These are phyloP conservation scores for Scophthalmus maximus DNA, from an alignment of 2,113 vertebrate species.

Conservation along the genomic window DNA sequence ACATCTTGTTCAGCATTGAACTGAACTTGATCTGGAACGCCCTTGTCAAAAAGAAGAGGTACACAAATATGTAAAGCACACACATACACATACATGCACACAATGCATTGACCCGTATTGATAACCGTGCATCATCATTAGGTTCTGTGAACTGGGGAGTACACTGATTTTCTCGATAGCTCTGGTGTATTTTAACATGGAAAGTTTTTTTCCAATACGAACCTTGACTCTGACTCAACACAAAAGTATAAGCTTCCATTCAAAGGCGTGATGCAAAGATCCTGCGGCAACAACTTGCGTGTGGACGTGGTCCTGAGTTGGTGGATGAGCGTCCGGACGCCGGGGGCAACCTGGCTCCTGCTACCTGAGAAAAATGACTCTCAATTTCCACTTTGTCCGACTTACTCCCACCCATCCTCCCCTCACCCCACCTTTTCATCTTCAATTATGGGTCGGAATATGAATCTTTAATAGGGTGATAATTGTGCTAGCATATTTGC, in stretches of 20 bases:
- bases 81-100: background rate
- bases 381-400: conserved; percentile 49
- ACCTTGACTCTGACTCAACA: background rate
- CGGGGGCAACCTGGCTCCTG: conserved; percentile 21
- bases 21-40: background rate
- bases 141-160: background rate
- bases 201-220: background rate
- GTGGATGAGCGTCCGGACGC: background rate
- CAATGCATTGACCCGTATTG: no score
- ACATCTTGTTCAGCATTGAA: background rate
- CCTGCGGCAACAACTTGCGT: background rate
- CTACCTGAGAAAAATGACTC: conserved; percentile 64
- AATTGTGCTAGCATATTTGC: conserved; percentile 88
- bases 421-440: conserved; percentile 72
- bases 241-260: background rate
- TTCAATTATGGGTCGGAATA: conserved; percentile 81
- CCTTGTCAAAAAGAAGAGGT: background rate
- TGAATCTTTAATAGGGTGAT: conserved; percentile 87
- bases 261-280: background rate
- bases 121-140: background rate
- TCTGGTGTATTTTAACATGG: background rate
- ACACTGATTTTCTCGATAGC: background rate
- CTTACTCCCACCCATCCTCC: conserved; percentile 57
- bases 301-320: conserved; percentile 1
- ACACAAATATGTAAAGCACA: background rate